phyloP scores from a whole-genome alignment of 2,888 invertebrate species.

The Nomada ferruginata region DNA sequence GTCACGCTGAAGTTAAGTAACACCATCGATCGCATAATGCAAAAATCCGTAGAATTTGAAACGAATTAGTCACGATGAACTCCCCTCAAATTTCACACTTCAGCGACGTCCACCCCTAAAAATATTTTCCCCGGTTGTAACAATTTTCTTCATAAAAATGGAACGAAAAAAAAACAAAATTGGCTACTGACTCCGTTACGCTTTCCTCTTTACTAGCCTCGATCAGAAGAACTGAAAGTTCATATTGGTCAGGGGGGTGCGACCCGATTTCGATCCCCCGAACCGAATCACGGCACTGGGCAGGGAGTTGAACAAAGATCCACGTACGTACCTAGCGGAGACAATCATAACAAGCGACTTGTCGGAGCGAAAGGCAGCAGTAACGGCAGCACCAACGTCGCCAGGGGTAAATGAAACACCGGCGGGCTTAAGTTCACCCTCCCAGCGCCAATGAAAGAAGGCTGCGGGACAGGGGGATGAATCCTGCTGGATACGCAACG shows the following conservation, averaged over 20 bases:
- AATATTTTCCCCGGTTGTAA: slow-evolving; percentile 20
- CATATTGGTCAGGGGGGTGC: slow-evolving; percentile 43
- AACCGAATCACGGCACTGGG: slow-evolving; percentile 44
- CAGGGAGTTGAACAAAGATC: slow-evolving; percentile 65
- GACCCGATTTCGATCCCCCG: slow-evolving; percentile 32
- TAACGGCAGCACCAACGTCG: slow-evolving; percentile 23
- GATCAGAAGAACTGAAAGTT: slow-evolving; percentile 35
- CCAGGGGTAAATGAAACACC: slow-evolving; percentile 61
- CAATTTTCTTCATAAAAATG: slow-evolving; percentile 17
- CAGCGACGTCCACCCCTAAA: slow-evolving; percentile 23
- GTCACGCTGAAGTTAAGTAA: slow-evolving; percentile 15
- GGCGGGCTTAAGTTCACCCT: slow-evolving; percentile 70
- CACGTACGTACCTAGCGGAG: slow-evolving; percentile 51
- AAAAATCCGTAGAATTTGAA: slow-evolving; percentile 18
- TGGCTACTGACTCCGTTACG: slow-evolving; percentile 16
- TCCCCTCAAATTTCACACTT: slow-evolving; percentile 29
- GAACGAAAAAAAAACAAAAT: background rate
- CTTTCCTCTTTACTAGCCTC: background rate
- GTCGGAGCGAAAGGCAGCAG: slow-evolving; percentile 56
- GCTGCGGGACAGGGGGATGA: slow-evolving; percentile 47
- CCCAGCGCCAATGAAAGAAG: slow-evolving; percentile 68
- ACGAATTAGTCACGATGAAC: background rate
- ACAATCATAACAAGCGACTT: slow-evolving; percentile 75
- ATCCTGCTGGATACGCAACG: slow-evolving; percentile 63
- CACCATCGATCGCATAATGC: background rate